Evolutionary conservation across 92 coral and sea anemone species (phyloP), one percentile per base, ranked within the genome.

Genomic region (Palythoa grandis): DNA sequence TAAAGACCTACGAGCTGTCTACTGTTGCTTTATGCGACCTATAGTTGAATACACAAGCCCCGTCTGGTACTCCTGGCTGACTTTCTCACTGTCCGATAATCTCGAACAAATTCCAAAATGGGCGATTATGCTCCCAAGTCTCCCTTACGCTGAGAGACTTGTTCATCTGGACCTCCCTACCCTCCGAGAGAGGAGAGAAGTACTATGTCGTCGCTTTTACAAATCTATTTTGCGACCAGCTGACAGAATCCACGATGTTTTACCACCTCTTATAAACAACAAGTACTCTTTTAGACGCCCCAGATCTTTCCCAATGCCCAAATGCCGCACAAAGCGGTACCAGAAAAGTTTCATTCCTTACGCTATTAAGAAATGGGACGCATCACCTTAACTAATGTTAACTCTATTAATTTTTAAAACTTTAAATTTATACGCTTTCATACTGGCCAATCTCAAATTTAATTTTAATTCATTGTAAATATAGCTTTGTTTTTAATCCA

Each of bases 81-180:
- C 54, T 5, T 6, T 11, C 11, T 52, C 54, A 52, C 54, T 52
- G 54, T 52, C 54, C 11, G 7, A 11, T 52, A 11, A 52, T 52
- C 54, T 52, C 11, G 54, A 52, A 52, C 54, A 52, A 70, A 5
- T 37, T 70, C 47, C 11, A 25, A 29, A 70, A 70, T 19, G 43
- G 74, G 74, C 74, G 48, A 70, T 25, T 70, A 70, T 70, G 74
- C 48, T 70, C 15, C 74, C 48, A 11, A 70, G 48, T 70, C 48
- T 70, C 74, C 74, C 74, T 25, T 29, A 70, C 48, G 48, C 48
- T 29, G 74, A 70, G 20, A 70, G 74, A 25, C 74, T 70, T 25
- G 74, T 70, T 70, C 74, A 70, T 70, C 11, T 70, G 25, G 74
- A 70, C 75, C 75, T 70, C 75, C 52, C 52, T 70, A 35, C 50